Evolutionary conservation across 2,888 invertebrate species (phyloP).

Genomic region (Plagodis pulveraria): DNA sequence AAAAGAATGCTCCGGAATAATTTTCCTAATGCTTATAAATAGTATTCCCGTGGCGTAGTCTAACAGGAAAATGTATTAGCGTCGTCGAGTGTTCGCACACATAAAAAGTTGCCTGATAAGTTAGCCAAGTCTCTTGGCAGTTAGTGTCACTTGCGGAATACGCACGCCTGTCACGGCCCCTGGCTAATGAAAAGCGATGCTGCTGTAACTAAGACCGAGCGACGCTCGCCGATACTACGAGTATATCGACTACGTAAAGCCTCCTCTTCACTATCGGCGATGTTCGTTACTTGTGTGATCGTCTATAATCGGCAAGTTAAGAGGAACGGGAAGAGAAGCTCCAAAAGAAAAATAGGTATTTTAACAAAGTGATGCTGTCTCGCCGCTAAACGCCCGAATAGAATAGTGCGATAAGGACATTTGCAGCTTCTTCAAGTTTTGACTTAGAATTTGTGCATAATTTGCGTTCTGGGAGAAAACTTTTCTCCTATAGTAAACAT

Average conservation of each 20-base stretch:
- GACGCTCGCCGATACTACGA: constrained; percentile 38
- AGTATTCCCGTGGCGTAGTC: constrained; percentile 28
- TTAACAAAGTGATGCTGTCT: too few relatives aligned
- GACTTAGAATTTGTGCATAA: too few relatives aligned
- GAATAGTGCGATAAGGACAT: too few relatives aligned
- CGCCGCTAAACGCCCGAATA: too few relatives aligned
- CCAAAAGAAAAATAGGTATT: too few relatives aligned
- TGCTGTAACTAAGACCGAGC: constrained; percentile 67
- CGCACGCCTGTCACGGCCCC: constrained; percentile 54
- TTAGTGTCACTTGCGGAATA: constrained; percentile 48
- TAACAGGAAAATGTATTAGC: constrained; percentile 37
- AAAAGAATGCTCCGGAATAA: constrained; percentile 31
- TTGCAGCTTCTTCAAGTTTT: too few relatives aligned
- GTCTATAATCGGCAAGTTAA: too few relatives aligned
- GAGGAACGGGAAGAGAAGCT: too few relatives aligned
- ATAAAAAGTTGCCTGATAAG: constrained; percentile 53
- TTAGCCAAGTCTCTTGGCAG: constrained; percentile 51
- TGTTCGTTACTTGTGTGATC: too few relatives aligned
- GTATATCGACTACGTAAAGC: constrained; percentile 31
- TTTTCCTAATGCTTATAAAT: constrained; percentile 32
- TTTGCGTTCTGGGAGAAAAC: too few relatives aligned
- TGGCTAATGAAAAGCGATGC: constrained; percentile 73
- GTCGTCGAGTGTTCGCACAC: constrained; percentile 37
- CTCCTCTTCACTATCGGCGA: too few relatives aligned
- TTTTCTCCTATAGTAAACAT: too few relatives aligned